Evolutionary conservation across 1,140 invertebrate species (phyloP), one percentile per base, ranked within the genome.

Genomic region (Leptopilina clavipes): DNA sequence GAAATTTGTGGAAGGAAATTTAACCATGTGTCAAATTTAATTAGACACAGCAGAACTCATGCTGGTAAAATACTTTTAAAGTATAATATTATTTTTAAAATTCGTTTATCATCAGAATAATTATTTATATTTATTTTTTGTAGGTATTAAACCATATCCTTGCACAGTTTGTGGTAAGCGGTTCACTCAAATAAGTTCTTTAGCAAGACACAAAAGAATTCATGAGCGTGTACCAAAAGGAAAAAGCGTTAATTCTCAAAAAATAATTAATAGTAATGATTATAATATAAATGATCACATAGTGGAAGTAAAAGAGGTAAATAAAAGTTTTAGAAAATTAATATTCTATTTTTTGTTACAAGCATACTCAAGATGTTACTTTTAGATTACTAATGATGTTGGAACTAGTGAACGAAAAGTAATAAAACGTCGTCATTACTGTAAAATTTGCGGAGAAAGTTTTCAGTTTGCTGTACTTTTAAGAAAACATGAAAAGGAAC

Each of bases 21-120:
- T 59, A 90, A 89, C 80, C 90, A 92, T 74, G 85, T 90, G 25
- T 91, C 91, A 0, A 92, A 92, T 85, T 80, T 92, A 11, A 91
- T 89, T 70, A 85, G 91, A 45, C 91, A 91, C 65, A 84, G 86
- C 70, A 84, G 90, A 80, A 89, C 86, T 76, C 91, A 91, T 75
- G 86, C 90, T 76, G 90, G 89, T 87, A 75, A 72, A 73, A 74
- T 76, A 72, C 25, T 22, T 52, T 52, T 70, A 72, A 25, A 19
- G 2, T 71, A 12, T 48, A 48, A 1, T 48, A 48, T 48, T 48
- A n/a, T n/a, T 48, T 48, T 48, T 14, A 6, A 48, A 31, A n/a
- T 48, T 48, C 11, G 44, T 48, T 48, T 48, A 48, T 48, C n/a
- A 48, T 44, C 3, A 48, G 5, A 48, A 14, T 48, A 31, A 31